A percentile compares a stretch with the other conserved stretches of the same genome.
These are phyloP conservation scores for Dicyrtoma fusca DNA, from an alignment of 2,888 invertebrate genomes.

Conservation along the genomic window DNA sequence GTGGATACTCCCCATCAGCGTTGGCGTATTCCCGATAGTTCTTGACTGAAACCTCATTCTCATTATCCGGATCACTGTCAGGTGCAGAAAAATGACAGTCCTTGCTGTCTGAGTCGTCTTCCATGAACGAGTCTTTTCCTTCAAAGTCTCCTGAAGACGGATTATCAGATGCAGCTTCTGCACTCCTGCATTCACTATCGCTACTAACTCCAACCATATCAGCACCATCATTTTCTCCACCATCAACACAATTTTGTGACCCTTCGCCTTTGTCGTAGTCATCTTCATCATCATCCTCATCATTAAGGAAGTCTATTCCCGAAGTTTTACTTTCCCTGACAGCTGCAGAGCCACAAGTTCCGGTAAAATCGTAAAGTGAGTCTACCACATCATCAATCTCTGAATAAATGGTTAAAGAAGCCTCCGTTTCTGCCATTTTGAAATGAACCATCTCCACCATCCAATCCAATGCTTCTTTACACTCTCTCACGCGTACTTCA, in stretches of 20 bases:
- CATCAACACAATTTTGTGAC: neutral
- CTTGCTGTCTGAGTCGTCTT: too few relatives aligned
- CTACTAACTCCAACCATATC: neutral
- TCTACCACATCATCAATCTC: constrained; percentile 17
- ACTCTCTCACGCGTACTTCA: neutral
- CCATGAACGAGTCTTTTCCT: too few relatives aligned
- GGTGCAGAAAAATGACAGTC: too few relatives aligned
- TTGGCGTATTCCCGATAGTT: too few relatives aligned
- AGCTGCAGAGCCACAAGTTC: too few relatives aligned
- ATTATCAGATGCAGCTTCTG: too few relatives aligned
- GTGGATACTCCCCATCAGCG: too few relatives aligned
- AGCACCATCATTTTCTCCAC: neutral
- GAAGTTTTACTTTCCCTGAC: neutral
- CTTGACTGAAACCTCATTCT: too few relatives aligned
- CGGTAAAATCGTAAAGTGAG: neutral
- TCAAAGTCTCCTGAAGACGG: too few relatives aligned
- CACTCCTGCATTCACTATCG: too few relatives aligned
- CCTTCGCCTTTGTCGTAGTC: constrained; percentile 3
- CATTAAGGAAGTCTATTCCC: neutral
- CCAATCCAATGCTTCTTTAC: constrained; percentile 34
- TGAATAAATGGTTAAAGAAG: neutral
- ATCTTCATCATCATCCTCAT: constrained; percentile 20
- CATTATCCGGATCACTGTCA: constrained; percentile 10
- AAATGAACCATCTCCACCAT: constrained; percentile 25
- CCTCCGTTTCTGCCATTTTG: constrained; percentile 1